A percentile compares a stretch with the other conserved stretches of the same genome.
Conservation (phyloP, 2,113 vertebrate genomes). For the Tringa solitaria region DNA sequence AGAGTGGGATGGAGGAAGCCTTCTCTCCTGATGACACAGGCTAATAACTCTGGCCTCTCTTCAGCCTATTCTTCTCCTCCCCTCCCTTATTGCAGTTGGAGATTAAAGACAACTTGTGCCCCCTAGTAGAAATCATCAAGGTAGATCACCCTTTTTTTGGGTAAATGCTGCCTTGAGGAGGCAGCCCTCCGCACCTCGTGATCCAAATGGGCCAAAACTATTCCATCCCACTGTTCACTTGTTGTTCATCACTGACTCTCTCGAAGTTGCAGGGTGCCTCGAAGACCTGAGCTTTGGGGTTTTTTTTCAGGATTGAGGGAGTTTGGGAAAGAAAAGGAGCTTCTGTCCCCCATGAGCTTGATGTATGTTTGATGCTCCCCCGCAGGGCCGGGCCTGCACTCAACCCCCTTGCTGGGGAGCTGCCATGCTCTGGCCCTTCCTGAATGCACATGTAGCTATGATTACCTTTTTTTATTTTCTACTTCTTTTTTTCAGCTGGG, state of each 20-base stretch:
- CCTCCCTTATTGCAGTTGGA: not conserved
- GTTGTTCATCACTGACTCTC: rapidly evolving
- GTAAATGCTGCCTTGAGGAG: not conserved
- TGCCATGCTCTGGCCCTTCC: not conserved
- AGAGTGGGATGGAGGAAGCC: not conserved
- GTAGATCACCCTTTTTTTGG: not conserved
- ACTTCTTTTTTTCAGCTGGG: not conserved
- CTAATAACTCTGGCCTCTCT: not conserved
- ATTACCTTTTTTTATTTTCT: not conserved
- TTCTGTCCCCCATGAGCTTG: not conserved
- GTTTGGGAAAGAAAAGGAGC: not conserved
- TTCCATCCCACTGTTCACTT: rapidly evolving
- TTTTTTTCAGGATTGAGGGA: not conserved
- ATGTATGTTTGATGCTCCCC: not conserved
- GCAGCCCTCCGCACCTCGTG: not conserved
- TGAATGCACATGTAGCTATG: rapidly evolving
- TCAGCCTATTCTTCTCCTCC: not conserved
- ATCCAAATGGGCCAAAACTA: not conserved
- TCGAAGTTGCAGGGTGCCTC: not conserved
- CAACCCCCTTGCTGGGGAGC: rapidly evolving
- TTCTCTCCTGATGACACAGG: not conserved
- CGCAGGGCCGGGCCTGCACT: rapidly evolving
- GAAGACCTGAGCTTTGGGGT: not conserved
- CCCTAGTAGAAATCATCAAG: not conserved
- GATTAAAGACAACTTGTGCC: not conserved